A percentile compares a stretch with the other conserved stretches of the same genome.
Evolutionary conservation across 2,113 vertebrate species (phyloP).

Genomic region (Trematocara zebra): DNA sequence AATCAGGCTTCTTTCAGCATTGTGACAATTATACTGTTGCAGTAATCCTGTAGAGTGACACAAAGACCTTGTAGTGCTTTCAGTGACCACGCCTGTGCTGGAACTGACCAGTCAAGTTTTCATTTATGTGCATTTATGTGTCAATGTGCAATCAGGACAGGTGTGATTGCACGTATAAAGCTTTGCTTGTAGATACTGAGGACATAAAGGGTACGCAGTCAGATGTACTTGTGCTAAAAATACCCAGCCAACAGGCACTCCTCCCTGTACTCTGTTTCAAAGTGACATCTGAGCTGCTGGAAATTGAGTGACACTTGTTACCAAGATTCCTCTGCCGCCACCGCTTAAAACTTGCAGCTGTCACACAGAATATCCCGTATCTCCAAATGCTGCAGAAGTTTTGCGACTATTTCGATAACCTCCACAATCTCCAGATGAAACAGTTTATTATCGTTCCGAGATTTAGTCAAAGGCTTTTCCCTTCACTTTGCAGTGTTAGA

Average conservation of each 20-base stretch:
- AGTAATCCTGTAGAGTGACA: neutral
- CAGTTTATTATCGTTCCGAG: neutral
- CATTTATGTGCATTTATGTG: neutral
- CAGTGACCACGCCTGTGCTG: neutral
- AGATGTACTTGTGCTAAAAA: constrained; percentile 51
- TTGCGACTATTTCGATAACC: neutral
- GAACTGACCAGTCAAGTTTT: neutral
- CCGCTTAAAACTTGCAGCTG: constrained; percentile 47
- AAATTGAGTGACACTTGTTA: constrained; percentile 51
- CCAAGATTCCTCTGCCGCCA: constrained; percentile 41
- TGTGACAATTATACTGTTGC: neutral
- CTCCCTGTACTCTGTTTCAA: constrained; percentile 51
- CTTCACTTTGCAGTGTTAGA: constrained; percentile 51
- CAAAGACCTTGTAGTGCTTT: neutral
- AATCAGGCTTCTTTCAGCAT: neutral
- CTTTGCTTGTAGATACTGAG: neutral
- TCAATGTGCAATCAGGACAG: neutral
- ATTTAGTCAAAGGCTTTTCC: neutral
- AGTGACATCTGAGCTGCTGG: constrained; percentile 39
- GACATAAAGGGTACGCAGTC: neutral
- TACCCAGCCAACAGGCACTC: constrained; percentile 7
- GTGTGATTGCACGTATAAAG: neutral
- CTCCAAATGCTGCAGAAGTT: neutral
- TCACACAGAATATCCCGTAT: neutral
- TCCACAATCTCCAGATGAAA: neutral